A percentile compares a stretch with the other conserved stretches of the same genome.
Conservation (phyloP, 2,113 vertebrate genomes). For the Zosterops lateralis region DNA sequence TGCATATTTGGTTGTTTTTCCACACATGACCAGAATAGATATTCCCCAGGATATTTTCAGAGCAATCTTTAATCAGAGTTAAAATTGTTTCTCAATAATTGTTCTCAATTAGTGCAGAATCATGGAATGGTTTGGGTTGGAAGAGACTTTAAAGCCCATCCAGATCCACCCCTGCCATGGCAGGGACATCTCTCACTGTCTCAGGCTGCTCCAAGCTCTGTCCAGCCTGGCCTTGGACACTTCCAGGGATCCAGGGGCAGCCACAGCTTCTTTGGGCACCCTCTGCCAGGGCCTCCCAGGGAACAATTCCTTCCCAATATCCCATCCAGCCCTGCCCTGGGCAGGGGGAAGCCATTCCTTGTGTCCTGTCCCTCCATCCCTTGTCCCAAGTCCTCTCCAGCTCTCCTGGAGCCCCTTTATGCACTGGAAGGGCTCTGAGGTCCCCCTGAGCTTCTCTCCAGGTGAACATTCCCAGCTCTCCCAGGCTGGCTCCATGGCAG, state of each 20-base stretch:
- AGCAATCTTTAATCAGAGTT: neutral
- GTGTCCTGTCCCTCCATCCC: neutral
- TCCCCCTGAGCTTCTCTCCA: neutral
- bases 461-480: accelerated
- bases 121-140: neutral
- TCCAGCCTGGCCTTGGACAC: neutral
- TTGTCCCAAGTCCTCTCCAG: neutral
- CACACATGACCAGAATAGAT: accelerated
- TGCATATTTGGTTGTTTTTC: neutral
- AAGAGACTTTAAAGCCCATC: neutral
- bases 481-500: neutral
- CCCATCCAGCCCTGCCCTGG: neutral
- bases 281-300: neutral
- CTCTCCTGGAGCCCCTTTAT: neutral
- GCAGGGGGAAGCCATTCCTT: neutral
- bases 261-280: neutral
- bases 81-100: neutral
- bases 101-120: neutral
- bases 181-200: neutral
- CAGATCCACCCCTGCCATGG: accelerated
- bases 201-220: accelerated
- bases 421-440: accelerated
- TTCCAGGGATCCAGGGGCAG: neutral
- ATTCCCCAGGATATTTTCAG: neutral
- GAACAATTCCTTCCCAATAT: neutral